Conservation (phyloP, 2,888 invertebrate genomes). For the Gryllus longicercus region DNA sequence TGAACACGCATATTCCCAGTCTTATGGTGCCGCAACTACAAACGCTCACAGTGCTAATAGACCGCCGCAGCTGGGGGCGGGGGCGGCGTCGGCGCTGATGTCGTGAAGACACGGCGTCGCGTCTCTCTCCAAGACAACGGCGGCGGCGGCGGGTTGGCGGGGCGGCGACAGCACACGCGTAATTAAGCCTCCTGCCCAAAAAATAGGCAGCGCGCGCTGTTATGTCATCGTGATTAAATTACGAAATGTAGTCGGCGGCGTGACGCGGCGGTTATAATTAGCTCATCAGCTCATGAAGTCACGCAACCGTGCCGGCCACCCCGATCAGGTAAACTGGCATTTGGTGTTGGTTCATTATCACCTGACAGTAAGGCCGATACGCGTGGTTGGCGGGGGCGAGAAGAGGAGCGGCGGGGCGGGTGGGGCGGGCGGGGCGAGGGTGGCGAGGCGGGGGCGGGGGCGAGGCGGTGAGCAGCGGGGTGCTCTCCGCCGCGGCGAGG, state of each 20-base stretch:
- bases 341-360: constrained; percentile 10
- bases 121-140: too few species aligned
- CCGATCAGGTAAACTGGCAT: constrained; percentile 11
- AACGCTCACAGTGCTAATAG: too few species aligned
- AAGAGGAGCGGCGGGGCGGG: background rate
- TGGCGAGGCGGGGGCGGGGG: background rate
- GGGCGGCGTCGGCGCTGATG: too few species aligned
- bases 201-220: background rate
- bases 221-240: constrained; percentile 17
- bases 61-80: too few species aligned
- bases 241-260: constrained; percentile 11
- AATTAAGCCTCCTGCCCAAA: too few species aligned
- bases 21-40: too few species aligned
- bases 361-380: constrained; percentile 11
- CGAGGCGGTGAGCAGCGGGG: background rate
- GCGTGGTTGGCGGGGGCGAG: background rate
- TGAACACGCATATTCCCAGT: too few species aligned
- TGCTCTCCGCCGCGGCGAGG: background rate
- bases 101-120: too few species aligned
- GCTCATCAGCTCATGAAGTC: constrained; percentile 11
- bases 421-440: background rate
- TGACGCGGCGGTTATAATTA: constrained; percentile 11
- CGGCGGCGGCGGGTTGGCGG: too few species aligned
- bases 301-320: background rate
- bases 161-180: too few species aligned